phyloP scores from a whole-genome alignment of 2,888 invertebrate genomes.

The Hyppa rectilinea region DNA sequence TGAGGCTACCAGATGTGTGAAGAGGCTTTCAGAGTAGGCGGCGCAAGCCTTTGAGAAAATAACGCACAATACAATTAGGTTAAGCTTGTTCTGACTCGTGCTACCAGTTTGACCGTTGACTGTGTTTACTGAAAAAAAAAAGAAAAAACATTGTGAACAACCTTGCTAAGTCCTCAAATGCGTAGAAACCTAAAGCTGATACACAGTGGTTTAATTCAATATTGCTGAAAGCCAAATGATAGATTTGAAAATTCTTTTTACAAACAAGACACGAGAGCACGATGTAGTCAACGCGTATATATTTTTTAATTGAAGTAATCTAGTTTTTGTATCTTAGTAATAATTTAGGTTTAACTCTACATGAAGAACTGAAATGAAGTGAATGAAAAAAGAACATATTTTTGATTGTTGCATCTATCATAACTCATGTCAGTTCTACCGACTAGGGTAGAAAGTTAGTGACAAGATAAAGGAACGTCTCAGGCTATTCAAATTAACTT shows the following conservation, averaged over 20 bases:
- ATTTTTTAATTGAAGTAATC: neutral
- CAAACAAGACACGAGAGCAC: neutral
- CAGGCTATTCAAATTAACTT: slow-evolving; percentile 57
- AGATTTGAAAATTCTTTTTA: neutral
- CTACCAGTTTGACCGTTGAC: slow-evolving; percentile 41
- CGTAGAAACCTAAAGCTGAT: too few relatives aligned
- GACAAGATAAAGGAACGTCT: slow-evolving; percentile 51
- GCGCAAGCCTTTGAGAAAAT: slow-evolving; percentile 76
- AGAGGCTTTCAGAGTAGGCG: slow-evolving; percentile 55
- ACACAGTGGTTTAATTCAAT: neutral
- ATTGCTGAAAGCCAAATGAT: neutral
- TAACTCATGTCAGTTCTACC: slow-evolving; percentile 12
- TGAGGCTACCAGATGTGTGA: slow-evolving; percentile 84
- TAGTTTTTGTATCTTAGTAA: too few relatives aligned
- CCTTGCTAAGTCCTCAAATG: neutral
- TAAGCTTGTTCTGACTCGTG: slow-evolving; percentile 63
- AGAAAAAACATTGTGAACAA: neutral
- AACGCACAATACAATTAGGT: slow-evolving; percentile 61
- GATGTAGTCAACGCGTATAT: neutral
- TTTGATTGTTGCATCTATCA: neutral
- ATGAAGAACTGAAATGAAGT: neutral
- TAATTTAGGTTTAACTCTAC: too few relatives aligned
- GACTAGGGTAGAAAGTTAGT: slow-evolving; percentile 43
- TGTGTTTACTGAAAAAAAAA: slow-evolving; percentile 30
- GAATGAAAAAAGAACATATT: too few relatives aligned